Evolutionary conservation across 2,888 invertebrate genomes (phyloP).

Genomic region (Temnothorax rugatulus): DNA sequence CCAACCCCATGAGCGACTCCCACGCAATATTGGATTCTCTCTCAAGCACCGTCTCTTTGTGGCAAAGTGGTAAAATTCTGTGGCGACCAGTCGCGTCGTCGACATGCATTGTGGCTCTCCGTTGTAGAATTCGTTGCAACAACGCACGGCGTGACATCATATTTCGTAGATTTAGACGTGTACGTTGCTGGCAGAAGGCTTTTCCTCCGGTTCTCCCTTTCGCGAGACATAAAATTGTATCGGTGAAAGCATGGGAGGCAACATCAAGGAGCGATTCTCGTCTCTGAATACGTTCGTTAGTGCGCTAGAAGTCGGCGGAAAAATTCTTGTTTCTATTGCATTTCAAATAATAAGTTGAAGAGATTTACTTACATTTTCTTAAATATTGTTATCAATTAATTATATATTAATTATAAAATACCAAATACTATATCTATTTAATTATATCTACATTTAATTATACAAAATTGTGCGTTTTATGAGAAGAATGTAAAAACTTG

Average conservation of each 20-base stretch:
- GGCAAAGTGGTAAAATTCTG: constrained; percentile 43
- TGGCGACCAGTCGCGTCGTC: not conserved
- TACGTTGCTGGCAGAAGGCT: not conserved
- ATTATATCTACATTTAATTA: constrained; percentile 1
- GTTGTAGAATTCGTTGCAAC: not conserved
- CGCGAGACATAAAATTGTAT: constrained; percentile 22
- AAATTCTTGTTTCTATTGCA: constrained; percentile 2
- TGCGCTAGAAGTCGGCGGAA: not conserved
- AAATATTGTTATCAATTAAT: constrained; percentile 1
- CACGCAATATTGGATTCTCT: constrained; percentile 27
- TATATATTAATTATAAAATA: constrained; percentile 12
- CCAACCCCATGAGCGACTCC: constrained; percentile 37
- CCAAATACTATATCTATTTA: not conserved
- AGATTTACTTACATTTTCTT: not conserved
- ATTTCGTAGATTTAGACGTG: constrained; percentile 9
- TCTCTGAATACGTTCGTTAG: constrained; percentile 18
- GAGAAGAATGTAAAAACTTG: not conserved
- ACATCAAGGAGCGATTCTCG: not conserved
- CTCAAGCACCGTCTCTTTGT: constrained; percentile 3
- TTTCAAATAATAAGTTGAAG: not conserved
- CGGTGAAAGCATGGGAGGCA: constrained; percentile 36
- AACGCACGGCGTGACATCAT: not conserved
- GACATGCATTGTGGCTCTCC: not conserved
- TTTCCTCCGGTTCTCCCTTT: not conserved
- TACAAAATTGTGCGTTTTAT: not conserved